Evolutionary conservation across 2,888 invertebrate genomes (phyloP).

Genomic region (Empis livida): DNA sequence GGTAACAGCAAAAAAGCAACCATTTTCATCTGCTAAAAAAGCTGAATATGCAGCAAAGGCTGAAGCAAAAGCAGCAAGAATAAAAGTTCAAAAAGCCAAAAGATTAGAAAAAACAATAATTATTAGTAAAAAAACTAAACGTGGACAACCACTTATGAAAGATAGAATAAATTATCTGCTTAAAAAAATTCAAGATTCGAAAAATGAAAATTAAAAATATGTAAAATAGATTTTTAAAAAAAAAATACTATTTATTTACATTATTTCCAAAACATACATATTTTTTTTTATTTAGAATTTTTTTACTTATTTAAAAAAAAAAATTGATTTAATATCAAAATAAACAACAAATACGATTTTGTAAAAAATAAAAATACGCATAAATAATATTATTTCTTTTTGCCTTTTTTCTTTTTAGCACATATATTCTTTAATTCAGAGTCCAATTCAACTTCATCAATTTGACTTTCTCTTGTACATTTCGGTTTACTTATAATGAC

Average conservation of each 20-base stretch:
- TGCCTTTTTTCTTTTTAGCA: not conserved
- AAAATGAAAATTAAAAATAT: too few species aligned
- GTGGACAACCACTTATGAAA: constrained; percentile 78
- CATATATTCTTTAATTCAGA: constrained; percentile 12
- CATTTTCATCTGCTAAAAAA: not conserved
- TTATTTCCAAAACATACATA: too few species aligned
- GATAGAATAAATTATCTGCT: constrained; percentile 63
- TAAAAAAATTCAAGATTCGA: constrained; percentile 54
- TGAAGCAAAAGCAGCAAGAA: constrained; percentile 39
- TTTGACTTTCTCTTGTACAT: constrained; percentile 54
- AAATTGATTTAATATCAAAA: too few species aligned
- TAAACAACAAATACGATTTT: too few species aligned
- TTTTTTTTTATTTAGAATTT: too few species aligned
- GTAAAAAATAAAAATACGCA: too few species aligned
- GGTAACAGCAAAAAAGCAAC: not conserved
- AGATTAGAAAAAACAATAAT: constrained; percentile 58
- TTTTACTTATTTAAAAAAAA: too few species aligned
- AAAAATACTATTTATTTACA: too few species aligned
- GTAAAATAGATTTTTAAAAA: not conserved
- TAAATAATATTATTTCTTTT: not conserved
- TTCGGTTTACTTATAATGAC: constrained; percentile 43
- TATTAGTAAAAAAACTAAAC: constrained; percentile 61
- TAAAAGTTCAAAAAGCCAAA: constrained; percentile 53
- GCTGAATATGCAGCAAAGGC: not conserved
- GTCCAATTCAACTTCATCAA: constrained; percentile 38